phyloP scores from a whole-genome alignment of 2,113 vertebrate species.

The Dryoscopus gambensis region DNA sequence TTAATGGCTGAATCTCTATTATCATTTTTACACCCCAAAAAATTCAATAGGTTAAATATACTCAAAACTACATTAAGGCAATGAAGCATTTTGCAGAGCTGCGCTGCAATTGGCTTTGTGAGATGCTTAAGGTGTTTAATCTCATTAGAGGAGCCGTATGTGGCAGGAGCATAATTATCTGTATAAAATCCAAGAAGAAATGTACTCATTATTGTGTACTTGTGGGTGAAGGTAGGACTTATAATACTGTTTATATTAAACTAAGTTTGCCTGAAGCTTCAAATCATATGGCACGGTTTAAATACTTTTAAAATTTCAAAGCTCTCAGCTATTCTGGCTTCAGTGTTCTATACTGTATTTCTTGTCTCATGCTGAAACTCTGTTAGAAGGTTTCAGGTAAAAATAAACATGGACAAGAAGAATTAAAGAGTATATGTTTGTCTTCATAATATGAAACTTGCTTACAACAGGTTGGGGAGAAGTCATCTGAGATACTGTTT shows the following conservation, averaged over 20 bases:
- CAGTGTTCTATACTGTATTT: background rate
- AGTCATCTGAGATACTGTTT: background rate
- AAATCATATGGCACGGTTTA: background rate
- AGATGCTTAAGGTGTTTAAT: background rate
- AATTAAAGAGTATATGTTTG: background rate
- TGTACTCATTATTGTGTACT: background rate
- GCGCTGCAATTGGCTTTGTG: background rate
- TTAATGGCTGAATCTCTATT: background rate
- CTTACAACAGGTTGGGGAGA: background rate
- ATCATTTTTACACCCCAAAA: background rate
- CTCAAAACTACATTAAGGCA: background rate
- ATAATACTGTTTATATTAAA: background rate
- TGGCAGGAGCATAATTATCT: background rate
- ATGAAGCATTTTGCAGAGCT: background rate
- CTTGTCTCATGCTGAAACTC: background rate
- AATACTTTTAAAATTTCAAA: background rate
- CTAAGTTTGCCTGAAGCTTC: background rate
- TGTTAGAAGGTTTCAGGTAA: background rate
- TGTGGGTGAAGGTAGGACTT: background rate
- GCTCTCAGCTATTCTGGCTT: background rate
- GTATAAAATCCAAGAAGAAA: conserved; percentile 10
- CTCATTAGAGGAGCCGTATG: background rate
- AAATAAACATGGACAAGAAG: background rate
- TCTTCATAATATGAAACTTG: background rate
- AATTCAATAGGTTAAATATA: background rate